phyloP scores from a whole-genome alignment of 2,888 invertebrate genomes.

The Phoronis australis region DNA sequence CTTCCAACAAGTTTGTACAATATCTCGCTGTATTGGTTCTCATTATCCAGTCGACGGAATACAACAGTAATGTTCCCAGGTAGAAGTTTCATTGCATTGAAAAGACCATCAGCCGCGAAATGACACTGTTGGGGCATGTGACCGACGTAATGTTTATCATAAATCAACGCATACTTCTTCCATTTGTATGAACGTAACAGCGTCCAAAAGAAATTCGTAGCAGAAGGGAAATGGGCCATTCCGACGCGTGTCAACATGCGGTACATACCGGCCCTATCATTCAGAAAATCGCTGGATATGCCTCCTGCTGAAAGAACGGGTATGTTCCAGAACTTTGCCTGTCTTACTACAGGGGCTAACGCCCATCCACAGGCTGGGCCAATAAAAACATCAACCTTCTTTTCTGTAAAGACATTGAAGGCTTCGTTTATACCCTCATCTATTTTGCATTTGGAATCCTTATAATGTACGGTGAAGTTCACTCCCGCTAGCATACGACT shows the following conservation, averaged over 20 bases:
- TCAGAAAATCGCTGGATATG: slow-evolving; percentile 38
- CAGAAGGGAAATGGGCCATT: no score
- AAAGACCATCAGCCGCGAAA: no score
- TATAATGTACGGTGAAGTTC: slow-evolving; percentile 17
- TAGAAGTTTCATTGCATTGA: no score
- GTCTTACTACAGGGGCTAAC: slow-evolving; percentile 78
- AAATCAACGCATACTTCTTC: no score
- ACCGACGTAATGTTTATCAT: no score
- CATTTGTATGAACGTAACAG: no score
- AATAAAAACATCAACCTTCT: slow-evolving; percentile 30
- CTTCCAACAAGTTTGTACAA: no score
- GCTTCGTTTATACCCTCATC: slow-evolving; percentile 34
- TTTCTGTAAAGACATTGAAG: slow-evolving; percentile 28
- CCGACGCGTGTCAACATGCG: background rate
- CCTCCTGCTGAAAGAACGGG: slow-evolving; percentile 71
- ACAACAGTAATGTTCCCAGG: no score
- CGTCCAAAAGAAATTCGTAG: no score
- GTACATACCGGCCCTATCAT: background rate
- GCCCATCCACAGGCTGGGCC: slow-evolving; percentile 59
- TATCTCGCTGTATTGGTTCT: no score
- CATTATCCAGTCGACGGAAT: no score
- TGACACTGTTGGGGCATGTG: no score
- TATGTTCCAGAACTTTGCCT: slow-evolving; percentile 86
- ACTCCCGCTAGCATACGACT: slow-evolving; percentile 10
- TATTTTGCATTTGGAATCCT: slow-evolving; percentile 33